These are phyloP conservation scores for Lasioglossum villosulum DNA, from an alignment of 2,888 invertebrate genomes.

Conservation along the genomic window DNA sequence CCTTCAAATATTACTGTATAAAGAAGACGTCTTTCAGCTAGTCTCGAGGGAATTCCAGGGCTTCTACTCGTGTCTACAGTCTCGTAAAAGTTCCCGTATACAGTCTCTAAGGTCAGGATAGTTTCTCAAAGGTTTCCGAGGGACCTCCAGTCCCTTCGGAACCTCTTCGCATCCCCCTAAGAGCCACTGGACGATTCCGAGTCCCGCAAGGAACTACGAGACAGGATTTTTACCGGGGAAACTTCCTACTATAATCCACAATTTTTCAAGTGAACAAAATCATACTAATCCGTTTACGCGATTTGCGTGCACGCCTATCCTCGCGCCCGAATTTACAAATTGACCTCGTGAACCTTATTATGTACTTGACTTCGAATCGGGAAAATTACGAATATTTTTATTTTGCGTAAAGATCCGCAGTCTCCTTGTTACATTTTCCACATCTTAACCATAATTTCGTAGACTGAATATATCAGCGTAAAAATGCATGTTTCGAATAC, in stretches of 20 bases:
- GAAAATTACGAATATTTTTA: too few relatives aligned
- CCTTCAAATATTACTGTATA: not conserved
- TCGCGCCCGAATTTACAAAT: too few relatives aligned
- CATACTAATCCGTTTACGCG: not conserved
- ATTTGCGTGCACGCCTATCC: too few relatives aligned
- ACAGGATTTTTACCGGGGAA: not conserved
- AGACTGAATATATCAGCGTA: too few relatives aligned
- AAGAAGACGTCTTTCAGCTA: not conserved
- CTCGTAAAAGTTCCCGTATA: not conserved
- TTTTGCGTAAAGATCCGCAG: too few relatives aligned
- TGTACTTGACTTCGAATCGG: too few relatives aligned
- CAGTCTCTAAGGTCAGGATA: not conserved
- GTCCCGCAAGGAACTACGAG: not conserved
- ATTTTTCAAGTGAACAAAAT: not conserved
- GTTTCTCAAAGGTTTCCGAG: not conserved
- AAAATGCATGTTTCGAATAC: too few relatives aligned
- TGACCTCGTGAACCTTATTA: too few relatives aligned
- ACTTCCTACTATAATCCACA: not conserved
- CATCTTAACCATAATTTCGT: too few relatives aligned
- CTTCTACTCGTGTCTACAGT: not conserved
- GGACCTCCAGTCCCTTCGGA: not conserved
- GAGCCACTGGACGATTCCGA: not conserved
- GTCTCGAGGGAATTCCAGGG: not conserved
- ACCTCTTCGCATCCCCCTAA: not conserved
- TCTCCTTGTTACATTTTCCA: too few relatives aligned